Conservation (phyloP, 1,140 invertebrate genomes). For the Oryzaephilus surinamensis region DNA sequence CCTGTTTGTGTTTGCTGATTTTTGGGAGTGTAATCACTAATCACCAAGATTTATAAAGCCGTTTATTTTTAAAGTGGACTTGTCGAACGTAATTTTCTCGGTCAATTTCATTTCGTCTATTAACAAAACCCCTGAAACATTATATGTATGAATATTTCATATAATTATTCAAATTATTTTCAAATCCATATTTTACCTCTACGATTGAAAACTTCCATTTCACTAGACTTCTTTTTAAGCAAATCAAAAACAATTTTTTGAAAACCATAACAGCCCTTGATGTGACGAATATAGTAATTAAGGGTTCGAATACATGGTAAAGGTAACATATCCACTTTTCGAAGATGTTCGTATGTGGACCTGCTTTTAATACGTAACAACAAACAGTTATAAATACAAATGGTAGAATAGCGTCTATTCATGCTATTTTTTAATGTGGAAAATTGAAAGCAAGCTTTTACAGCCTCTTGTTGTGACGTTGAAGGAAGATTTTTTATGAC, state of each 20-base stretch:
- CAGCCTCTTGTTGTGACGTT: too few species aligned
- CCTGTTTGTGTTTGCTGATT: slow-evolving; percentile 15
- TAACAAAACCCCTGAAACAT: slow-evolving; percentile 4
- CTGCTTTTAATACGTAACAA: slow-evolving; percentile 4
- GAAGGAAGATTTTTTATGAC: too few species aligned
- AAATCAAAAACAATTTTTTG: slow-evolving; percentile 5
- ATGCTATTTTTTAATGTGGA: too few species aligned
- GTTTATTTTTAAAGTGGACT: slow-evolving; percentile 11
- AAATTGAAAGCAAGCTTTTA: too few species aligned
- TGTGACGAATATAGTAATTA: slow-evolving; percentile 2
- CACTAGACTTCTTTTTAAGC: slow-evolving; percentile 7
- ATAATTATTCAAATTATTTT: too few species aligned
- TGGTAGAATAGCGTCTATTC: slow-evolving; percentile 3
- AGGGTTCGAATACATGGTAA: slow-evolving; percentile 1
- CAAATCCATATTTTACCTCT: too few species aligned
- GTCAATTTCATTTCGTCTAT: slow-evolving; percentile 6
- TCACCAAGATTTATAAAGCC: slow-evolving; percentile 23
- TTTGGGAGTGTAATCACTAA: slow-evolving; percentile 20
- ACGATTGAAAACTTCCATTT: too few species aligned
- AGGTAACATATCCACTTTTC: neutral
- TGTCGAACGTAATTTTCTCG: slow-evolving; percentile 7
- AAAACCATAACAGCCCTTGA: slow-evolving; percentile 6
- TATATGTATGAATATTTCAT: slow-evolving; percentile 3
- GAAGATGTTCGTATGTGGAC: slow-evolving; percentile 3
- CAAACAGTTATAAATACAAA: slow-evolving; percentile 7